Evolutionary conservation across 2,888 invertebrate genomes (phyloP).

Genomic region (Acanthosepion esculentum): DNA sequence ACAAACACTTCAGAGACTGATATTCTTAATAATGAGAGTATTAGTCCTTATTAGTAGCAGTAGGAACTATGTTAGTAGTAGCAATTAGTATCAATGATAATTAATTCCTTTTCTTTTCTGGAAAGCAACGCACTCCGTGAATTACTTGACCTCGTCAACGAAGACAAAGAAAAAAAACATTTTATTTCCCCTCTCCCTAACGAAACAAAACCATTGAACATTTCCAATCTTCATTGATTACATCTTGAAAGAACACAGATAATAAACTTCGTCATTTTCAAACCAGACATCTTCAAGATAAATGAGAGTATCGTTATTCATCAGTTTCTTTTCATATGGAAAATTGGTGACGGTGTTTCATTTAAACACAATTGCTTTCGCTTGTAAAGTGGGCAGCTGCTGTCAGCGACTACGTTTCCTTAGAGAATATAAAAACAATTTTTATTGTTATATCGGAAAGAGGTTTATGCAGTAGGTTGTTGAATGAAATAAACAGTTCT

Average conservation of each 20-base stretch:
- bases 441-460: not conserved
- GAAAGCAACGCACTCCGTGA: not conserved
- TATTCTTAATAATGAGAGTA: not conserved
- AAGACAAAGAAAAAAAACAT: not conserved
- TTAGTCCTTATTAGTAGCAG: not conserved
- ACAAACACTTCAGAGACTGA: not conserved
- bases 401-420: not conserved
- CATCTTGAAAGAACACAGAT: not conserved
- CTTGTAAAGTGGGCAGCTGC: not conserved
- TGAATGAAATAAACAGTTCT: not conserved
- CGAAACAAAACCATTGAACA: not conserved
- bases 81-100: not conserved
- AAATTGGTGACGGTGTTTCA: not conserved
- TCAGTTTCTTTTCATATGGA: not conserved
- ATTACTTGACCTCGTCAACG: not conserved
- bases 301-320: not conserved
- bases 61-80: not conserved
- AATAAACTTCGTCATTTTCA: not conserved
- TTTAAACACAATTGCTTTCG: not conserved
- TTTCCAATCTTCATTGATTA: not conserved
- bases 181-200: not conserved
- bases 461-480: not conserved
- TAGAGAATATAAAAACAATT: not conserved
- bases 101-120: not conserved
- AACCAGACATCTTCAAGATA: constrained; percentile 1